Percentiles rank a stretch among this genome's conserved stretches.
phyloP scores from a whole-genome alignment of 2,888 invertebrate genomes.

The Drosophila emarginata region DNA sequence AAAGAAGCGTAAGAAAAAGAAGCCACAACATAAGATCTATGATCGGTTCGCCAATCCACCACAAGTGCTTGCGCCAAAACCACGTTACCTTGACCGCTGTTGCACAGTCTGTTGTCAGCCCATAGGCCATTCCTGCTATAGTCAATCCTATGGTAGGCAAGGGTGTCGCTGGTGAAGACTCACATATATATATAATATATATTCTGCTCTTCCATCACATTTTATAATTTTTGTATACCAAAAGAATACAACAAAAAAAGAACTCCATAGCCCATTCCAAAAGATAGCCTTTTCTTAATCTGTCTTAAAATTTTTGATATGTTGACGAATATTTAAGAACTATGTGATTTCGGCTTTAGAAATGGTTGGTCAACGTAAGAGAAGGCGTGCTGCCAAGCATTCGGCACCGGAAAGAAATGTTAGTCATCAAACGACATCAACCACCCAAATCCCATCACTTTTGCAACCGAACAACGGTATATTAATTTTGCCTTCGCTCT shows the following conservation, averaged over 20 bases:
- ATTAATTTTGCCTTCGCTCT: conserved; percentile 15
- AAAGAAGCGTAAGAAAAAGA: conserved; percentile 4
- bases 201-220: neutral
- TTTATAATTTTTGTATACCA: neutral
- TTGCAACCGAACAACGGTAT: neutral
- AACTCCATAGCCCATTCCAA: neutral
- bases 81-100: conserved; percentile 4
- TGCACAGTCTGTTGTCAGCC: conserved; percentile 9
- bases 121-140: conserved; percentile 11
- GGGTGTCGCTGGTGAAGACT: conserved; percentile 8
- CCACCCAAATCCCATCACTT: neutral
- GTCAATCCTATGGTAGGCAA: conserved; percentile 12
- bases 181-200: neutral
- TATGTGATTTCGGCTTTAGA: neutral
- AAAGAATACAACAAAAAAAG: neutral
- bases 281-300: conserved; percentile 17
- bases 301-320: conserved; percentile 13
- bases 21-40: conserved; percentile 13
- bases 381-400: conserved; percentile 39
- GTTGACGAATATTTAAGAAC: neutral
- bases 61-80: conserved; percentile 43
- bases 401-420: conserved; percentile 25
- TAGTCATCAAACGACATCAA: neutral
- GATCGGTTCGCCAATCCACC: conserved; percentile 60
- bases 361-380: conserved; percentile 38